phyloP scores from a whole-genome alignment of 2,888 invertebrate species.

The Platerodrilus igneus region DNA sequence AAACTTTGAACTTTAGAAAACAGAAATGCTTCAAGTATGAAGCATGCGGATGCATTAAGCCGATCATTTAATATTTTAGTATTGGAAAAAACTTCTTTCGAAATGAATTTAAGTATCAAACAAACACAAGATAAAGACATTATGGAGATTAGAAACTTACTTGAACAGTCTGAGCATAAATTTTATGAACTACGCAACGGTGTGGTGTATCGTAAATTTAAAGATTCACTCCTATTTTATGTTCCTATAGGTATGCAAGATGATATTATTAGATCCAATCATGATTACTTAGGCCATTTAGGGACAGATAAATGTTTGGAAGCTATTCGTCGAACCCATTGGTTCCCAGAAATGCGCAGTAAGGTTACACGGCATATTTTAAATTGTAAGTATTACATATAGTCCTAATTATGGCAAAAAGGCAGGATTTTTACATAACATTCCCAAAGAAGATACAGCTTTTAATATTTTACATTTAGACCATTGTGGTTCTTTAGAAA shows the following conservation, averaged over 20 bases:
- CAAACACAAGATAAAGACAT: slow-evolving; percentile 4
- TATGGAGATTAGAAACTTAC: not conserved
- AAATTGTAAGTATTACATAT: slow-evolving; percentile 8
- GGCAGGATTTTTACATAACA: slow-evolving; percentile 5
- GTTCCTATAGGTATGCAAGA: slow-evolving; percentile 30
- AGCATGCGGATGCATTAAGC: slow-evolving; percentile 9
- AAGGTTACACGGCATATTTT: slow-evolving; percentile 4
- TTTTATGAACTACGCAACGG: slow-evolving; percentile 8
- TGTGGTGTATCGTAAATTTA: slow-evolving; percentile 9
- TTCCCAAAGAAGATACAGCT: slow-evolving; percentile 3
- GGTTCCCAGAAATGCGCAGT: slow-evolving; percentile 6
- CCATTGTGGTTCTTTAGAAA: slow-evolving; percentile 9
- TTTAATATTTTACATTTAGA: slow-evolving; percentile 4
- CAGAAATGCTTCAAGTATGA: not conserved
- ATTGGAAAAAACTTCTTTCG: slow-evolving; percentile 4
- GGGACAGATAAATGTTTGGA: slow-evolving; percentile 17
- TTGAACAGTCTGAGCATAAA: slow-evolving; percentile 2
- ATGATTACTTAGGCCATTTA: slow-evolving; percentile 35
- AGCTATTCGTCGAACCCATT: slow-evolving; percentile 4
- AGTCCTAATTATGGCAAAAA: not conserved
- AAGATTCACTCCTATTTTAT: slow-evolving; percentile 20
- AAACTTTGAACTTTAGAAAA: not conserved
- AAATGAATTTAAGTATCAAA: slow-evolving; percentile 2
- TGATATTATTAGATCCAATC: slow-evolving; percentile 27
- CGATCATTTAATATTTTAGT: slow-evolving; percentile 4